A percentile compares a stretch with the other conserved stretches of the same genome.
Evolutionary conservation across 2,888 invertebrate genomes (phyloP).

Genomic region (Onthophagus sagittarius): DNA sequence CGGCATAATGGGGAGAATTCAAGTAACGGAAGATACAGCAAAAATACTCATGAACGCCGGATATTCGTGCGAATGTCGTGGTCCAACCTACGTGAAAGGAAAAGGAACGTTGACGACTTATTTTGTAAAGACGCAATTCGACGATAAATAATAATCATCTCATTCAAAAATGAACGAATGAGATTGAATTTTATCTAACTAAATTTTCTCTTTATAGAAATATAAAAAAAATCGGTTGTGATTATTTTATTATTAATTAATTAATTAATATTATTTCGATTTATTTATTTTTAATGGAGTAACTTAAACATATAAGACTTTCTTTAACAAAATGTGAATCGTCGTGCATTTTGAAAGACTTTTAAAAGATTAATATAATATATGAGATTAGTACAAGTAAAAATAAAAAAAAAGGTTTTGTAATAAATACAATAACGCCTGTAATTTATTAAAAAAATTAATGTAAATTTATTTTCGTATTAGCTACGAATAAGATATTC

Average conservation of each 20-base stretch:
- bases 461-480: neutral
- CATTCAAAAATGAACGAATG: too few relatives aligned
- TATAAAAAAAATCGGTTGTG: constrained; percentile 7
- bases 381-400: neutral
- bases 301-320: neutral
- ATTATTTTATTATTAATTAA: neutral
- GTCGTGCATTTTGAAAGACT: neutral
- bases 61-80: constrained; percentile 85
- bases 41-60: constrained; percentile 80
- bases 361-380: neutral
- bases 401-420: too few relatives aligned
- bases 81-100: constrained; percentile 92
- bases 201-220: constrained; percentile 14
- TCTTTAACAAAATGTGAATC: neutral
- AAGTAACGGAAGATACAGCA: constrained; percentile 80
- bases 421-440: neutral
- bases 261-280: too few relatives aligned
- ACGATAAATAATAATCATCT: constrained; percentile 50
- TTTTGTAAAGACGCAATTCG: constrained; percentile 82
- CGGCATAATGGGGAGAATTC: constrained; percentile 82
- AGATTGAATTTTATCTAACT: too few relatives aligned
- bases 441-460: neutral
- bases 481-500: neutral
- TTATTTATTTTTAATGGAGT: neutral
- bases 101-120: constrained; percentile 88